Base-by-base conservation (phyloP, 2,888 invertebrate genomes). In the Penaeus monodon region DNA sequence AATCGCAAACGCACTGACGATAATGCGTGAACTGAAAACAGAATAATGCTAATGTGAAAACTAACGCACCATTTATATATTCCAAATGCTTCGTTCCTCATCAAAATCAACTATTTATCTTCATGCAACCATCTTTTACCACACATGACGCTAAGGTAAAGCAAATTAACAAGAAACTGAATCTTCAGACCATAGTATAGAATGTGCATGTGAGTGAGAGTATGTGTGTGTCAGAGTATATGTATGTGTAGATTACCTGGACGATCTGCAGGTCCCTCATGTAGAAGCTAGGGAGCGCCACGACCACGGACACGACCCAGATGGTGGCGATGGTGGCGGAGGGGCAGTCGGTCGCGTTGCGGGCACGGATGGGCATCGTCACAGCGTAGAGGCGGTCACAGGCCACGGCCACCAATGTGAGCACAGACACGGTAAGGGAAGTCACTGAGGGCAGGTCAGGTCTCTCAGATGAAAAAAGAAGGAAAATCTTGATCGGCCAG, bases 341-440 rank as follows among this genome's bases (percentile, higher is more conserved):
- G 22, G 85, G 88, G 17, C 68, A 63, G 57, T 68, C 27, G 33
- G 77, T 24, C 66, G 84, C 24, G 17, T 64, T 66, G 65, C 76
- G 88, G 20, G 88, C 88, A 4, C 70, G 57, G 22, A 88, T 27
- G 38, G 88, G 88, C 24, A 88, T 57, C 24, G 85, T 44, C 7
- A 88, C 88, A 3, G 88, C 88, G 77, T 88, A 88, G 27, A 84
- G 81, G 22, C 88, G 38, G 77, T 85, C 84, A 12, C 84, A 70
- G 22, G 88, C 88, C 64, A 88, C 84, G n/a, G 76, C 81, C 0
- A 74, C 84, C 81, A 88, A 64, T 8, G 88, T 88, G 65, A 88
- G 27, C 29, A 85, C 88, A 10, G 88, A 88, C n/a, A 84, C 88
- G 27, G 80, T 81, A 20, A 88, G 66, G 63, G 84, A 88, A 2